phyloP scores from a whole-genome alignment of 2,888 invertebrate genomes.

The Ephialtes manifestator region DNA sequence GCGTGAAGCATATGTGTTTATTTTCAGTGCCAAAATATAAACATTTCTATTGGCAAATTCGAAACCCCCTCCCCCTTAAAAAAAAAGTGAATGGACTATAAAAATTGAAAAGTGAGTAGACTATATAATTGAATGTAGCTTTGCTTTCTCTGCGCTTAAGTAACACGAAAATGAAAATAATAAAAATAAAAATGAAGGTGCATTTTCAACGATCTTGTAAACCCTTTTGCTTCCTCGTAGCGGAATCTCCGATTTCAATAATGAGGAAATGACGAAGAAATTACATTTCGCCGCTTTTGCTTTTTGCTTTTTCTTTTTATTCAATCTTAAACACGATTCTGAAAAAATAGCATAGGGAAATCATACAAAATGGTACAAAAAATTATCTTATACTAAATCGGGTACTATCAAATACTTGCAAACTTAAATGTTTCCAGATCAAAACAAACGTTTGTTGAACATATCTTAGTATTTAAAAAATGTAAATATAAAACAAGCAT shows the following conservation, averaged over 20 bases:
- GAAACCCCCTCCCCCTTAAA: not conserved
- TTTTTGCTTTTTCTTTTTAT: not conserved
- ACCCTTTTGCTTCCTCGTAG: constrained; percentile 39
- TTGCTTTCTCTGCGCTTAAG: constrained; percentile 59
- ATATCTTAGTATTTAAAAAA: not conserved
- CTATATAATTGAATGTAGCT: constrained; percentile 60
- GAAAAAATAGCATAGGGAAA: not conserved
- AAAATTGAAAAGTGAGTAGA: constrained; percentile 45
- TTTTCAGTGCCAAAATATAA: constrained; percentile 50
- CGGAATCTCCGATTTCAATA: not conserved
- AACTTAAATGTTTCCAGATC: not conserved
- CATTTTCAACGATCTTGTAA: constrained; percentile 51
- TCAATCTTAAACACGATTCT: not conserved
- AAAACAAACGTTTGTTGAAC: not conserved
- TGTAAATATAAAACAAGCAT: constrained; percentile 3
- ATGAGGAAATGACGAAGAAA: not conserved
- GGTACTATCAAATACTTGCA: not conserved
- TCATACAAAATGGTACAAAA: constrained; percentile 11
- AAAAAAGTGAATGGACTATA: constrained; percentile 18
- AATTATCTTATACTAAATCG: not conserved
- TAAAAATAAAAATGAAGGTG: constrained; percentile 54
- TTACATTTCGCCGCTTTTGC: not conserved
- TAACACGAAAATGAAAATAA: constrained; percentile 40
- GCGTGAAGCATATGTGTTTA: constrained; percentile 6
- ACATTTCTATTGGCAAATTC: constrained; percentile 33